These are phyloP conservation scores for Heliconius eleuchia DNA, from an alignment of 1,140 invertebrate genomes.

Conservation along the genomic window DNA sequence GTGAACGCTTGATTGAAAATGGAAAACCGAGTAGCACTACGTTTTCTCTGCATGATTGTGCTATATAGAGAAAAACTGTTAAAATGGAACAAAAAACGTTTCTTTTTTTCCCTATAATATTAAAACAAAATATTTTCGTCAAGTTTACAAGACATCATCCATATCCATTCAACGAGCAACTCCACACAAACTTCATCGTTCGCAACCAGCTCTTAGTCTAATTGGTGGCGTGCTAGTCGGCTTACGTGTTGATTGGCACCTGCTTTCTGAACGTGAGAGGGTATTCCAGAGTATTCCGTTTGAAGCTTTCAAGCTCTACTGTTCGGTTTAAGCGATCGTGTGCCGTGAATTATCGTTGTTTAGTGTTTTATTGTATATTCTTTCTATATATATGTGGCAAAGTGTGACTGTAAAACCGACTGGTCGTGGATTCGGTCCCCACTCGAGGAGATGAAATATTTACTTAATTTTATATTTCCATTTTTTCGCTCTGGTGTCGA, in stretches of 20 bases:
- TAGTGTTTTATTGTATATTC: neutral
- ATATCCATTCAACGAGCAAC: neutral
- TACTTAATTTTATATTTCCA: too few relatives aligned
- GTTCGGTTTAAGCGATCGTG: neutral
- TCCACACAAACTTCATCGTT: conserved; percentile 1
- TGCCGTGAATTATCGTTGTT: neutral
- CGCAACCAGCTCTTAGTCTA: conserved; percentile 20
- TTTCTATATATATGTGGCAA: too few relatives aligned
- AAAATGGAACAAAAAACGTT: too few relatives aligned
- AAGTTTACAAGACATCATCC: neutral
- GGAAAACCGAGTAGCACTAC: too few relatives aligned
- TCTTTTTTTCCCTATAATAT: neutral
- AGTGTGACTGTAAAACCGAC: too few relatives aligned
- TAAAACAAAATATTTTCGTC: neutral
- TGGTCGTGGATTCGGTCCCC: too few relatives aligned
- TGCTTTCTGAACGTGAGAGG: conserved; percentile 30
- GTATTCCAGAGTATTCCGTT: conserved; percentile 20
- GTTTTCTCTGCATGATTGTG: too few relatives aligned
- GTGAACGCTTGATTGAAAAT: too few relatives aligned
- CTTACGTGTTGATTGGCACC: conserved; percentile 49
- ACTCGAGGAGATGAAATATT: too few relatives aligned
- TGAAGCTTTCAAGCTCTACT: neutral
- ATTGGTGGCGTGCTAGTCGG: conserved; percentile 29
- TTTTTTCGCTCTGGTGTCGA: too few relatives aligned
- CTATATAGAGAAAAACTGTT: too few relatives aligned